Evolutionary conservation across 2,888 invertebrate species (phyloP).

Genomic region (Eristalis intricaria): DNA sequence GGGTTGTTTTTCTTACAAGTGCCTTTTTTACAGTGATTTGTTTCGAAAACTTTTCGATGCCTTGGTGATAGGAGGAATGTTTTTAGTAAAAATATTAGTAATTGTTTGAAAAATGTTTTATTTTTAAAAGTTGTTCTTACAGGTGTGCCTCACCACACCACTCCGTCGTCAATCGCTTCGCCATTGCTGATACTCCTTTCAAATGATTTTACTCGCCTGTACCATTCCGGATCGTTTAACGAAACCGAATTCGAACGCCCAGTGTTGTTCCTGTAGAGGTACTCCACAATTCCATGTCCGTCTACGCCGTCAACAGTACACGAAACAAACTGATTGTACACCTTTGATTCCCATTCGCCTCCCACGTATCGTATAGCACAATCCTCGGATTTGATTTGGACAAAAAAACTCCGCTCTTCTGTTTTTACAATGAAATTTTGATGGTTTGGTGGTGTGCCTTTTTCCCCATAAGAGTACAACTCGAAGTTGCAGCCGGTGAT

Average conservation of each 20-base stretch:
- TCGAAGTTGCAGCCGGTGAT: slow-evolving; percentile 85
- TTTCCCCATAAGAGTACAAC: slow-evolving; percentile 87
- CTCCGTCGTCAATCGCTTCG: slow-evolving; percentile 45
- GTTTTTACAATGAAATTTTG: slow-evolving; percentile 86
- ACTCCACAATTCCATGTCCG: slow-evolving; percentile 88
- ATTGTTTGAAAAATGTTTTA: slow-evolving; percentile 1
- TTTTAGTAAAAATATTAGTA: not conserved
- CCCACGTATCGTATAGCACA: slow-evolving; percentile 86
- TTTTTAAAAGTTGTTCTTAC: slow-evolving; percentile 41
- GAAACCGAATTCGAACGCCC: slow-evolving; percentile 83
- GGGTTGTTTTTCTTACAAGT: not conserved
- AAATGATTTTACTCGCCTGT: slow-evolving; percentile 62
- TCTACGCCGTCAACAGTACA: slow-evolving; percentile 83
- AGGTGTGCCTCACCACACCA: slow-evolving; percentile 5
- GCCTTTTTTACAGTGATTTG: slow-evolving; percentile 1
- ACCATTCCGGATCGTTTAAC: slow-evolving; percentile 84
- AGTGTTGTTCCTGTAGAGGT: slow-evolving; percentile 85
- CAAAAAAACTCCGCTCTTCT: slow-evolving; percentile 83
- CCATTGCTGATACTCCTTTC: slow-evolving; percentile 34
- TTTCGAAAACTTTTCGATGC: not conserved
- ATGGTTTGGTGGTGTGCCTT: slow-evolving; percentile 84
- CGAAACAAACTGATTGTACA: slow-evolving; percentile 85
- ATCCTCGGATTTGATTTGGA: slow-evolving; percentile 85
- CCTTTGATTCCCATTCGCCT: slow-evolving; percentile 86
- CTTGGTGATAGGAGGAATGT: not conserved